Percentiles rank a stretch among this genome's conserved stretches.
These are phyloP conservation scores for Mesoligia furuncula DNA, from an alignment of 2,888 invertebrate genomes.

Conservation along the genomic window DNA sequence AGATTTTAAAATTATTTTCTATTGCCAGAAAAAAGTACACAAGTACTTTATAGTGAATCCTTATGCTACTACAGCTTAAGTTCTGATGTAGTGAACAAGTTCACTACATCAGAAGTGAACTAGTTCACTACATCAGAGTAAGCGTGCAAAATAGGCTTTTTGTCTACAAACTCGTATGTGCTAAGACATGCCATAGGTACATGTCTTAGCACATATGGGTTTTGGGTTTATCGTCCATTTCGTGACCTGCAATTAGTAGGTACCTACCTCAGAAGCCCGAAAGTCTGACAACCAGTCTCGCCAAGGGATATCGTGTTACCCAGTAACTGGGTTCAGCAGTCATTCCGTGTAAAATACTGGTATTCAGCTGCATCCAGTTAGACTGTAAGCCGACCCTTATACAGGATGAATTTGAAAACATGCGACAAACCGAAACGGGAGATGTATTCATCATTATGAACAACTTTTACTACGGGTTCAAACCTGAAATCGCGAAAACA, in stretches of 20 bases:
- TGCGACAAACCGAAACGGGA: no score
- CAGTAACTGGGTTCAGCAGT: neutral
- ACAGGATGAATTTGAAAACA: no score
- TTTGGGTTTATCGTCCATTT: neutral
- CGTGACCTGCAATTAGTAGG: neutral
- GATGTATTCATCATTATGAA: no score
- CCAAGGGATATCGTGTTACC: neutral
- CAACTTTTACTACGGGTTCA: no score
- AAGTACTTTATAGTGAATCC: no score
- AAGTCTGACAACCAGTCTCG: neutral
- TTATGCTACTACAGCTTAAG: no score
- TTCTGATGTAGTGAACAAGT: no score
- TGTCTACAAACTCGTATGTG: neutral
- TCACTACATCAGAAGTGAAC: no score
- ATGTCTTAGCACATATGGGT: neutral
- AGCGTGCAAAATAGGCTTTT: no score
- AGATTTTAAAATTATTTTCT: neutral
- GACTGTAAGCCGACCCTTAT: neutral
- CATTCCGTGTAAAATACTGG: no score
- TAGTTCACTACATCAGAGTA: no score
- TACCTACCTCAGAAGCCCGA: neutral
- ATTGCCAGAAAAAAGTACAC: neutral
- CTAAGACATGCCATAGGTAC: neutral
- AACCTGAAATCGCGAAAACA: no score
- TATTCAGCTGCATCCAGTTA: neutral